Conservation (phyloP, 2,113 vertebrate species). For the Actenoides lindsayi region DNA sequence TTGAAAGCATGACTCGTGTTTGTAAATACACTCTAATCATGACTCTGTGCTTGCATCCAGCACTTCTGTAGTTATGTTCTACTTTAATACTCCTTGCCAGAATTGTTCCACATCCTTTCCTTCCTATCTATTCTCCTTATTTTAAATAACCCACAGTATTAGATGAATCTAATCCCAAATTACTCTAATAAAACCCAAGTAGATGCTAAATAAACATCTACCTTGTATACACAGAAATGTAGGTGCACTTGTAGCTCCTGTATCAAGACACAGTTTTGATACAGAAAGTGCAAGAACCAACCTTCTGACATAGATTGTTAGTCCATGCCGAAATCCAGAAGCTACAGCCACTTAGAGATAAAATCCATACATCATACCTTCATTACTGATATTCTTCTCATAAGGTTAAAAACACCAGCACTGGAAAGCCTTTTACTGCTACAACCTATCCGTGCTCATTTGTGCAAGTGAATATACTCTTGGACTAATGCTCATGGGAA, state of each 20-base stretch:
- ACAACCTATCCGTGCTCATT: neutral
- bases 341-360: neutral
- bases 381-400: neutral
- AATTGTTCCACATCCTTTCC: neutral
- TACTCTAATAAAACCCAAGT: neutral
- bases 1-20: neutral
- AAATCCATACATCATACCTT: neutral
- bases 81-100: neutral
- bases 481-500: neutral
- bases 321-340: neutral
- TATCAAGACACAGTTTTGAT: neutral
- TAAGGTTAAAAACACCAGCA: neutral
- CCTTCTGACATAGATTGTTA: neutral
- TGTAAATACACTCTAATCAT: neutral
- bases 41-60: neutral
- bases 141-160: neutral
- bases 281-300: neutral
- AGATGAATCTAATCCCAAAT: neutral
- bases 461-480: neutral
- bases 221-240: rapidly evolving
- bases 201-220: neutral
- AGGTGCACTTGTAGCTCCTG: neutral
- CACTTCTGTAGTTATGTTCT: neutral
- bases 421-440: neutral
- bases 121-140: neutral